Evolutionary conservation across 2,113 vertebrate genomes (phyloP), one percentile per base, ranked within the genome.

Genomic region (Montifringilla adamsi): DNA sequence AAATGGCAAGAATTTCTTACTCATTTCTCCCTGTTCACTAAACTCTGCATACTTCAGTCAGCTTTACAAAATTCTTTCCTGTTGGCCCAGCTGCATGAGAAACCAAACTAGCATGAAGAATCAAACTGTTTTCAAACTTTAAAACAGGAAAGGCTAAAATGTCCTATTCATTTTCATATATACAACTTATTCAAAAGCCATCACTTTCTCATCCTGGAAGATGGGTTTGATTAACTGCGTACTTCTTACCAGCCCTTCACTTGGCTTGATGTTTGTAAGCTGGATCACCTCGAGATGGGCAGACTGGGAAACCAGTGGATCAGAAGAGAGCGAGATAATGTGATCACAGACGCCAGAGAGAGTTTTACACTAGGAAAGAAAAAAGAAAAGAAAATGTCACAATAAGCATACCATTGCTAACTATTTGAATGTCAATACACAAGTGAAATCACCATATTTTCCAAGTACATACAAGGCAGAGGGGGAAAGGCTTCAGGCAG

Each of bases 211-310:
- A 86, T 95, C 81, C 86, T 86, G 86, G 84, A 84, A 68, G 84
- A 93, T 30, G 69, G 44, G 93, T 97, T 96, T 96, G 80, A 97
- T 95, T 97, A 98, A 98, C 94, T 94, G 95, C 91, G 72, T 94
- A 95, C 96, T 96, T 97, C 98, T 98, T 98, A 98, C 98, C 98
- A 98, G 98, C 95, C 98, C 98, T 98, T 98, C 98, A 90, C 98
- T 98, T 98, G 98, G 98, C 95, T 98, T 98, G 97, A 98, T 98
- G 89, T 98, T 98, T 92, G 98, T 98, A 62, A 98, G 97, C 93
- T 98, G 98, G 94, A 98, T 98, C 95, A 98, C 98, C 97, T 98
- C 98, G 74, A 98, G 98, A 91, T 98, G 98, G 89, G 98, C 98
- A 94, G 98, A 98, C 89, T 98, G 98, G 60, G 98, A 98, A 96